Conservation (phyloP, 64 coral and sea anemone genomes). For the Astreopora myriophthalma region DNA sequence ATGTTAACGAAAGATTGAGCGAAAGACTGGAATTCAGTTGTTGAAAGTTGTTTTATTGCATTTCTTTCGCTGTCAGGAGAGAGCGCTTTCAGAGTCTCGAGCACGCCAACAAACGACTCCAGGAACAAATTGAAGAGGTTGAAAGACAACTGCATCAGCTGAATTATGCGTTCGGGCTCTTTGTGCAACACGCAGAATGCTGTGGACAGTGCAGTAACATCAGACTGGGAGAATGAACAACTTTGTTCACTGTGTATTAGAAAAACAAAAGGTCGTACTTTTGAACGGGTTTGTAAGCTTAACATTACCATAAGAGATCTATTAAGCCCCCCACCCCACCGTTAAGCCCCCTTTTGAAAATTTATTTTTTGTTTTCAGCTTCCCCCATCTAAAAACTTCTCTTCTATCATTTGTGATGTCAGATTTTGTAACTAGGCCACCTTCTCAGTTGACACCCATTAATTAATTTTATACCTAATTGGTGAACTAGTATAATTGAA, state of each 20-base stretch:
- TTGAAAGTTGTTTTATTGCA: background rate
- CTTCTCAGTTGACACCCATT: too few relatives aligned
- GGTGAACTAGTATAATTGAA: too few relatives aligned
- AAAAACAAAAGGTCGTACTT: background rate
- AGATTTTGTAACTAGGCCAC: too few relatives aligned
- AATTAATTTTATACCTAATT: too few relatives aligned
- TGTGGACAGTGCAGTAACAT: constrained; percentile 84
- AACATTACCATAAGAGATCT: too few relatives aligned
- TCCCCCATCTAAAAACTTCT: too few relatives aligned
- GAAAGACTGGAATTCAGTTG: background rate
- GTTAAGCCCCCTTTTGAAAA: too few relatives aligned
- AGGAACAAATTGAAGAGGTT: constrained; percentile 77
- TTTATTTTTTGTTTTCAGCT: too few relatives aligned
- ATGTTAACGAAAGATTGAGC: too few relatives aligned
- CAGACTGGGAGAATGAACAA: constrained; percentile 58
- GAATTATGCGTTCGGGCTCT: constrained; percentile 79
- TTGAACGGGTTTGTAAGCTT: background rate
- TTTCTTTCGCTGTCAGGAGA: constrained; percentile 26
- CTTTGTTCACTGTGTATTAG: background rate
- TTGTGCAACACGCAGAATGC: constrained; percentile 89
- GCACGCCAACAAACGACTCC: constrained; percentile 71
- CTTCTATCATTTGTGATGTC: too few relatives aligned
- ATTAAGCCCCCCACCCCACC: too few relatives aligned
- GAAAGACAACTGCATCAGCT: constrained; percentile 69
- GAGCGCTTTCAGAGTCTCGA: constrained; percentile 76